phyloP scores from a whole-genome alignment of 2,888 invertebrate species.

The Nasonovia ribisnigri region DNA sequence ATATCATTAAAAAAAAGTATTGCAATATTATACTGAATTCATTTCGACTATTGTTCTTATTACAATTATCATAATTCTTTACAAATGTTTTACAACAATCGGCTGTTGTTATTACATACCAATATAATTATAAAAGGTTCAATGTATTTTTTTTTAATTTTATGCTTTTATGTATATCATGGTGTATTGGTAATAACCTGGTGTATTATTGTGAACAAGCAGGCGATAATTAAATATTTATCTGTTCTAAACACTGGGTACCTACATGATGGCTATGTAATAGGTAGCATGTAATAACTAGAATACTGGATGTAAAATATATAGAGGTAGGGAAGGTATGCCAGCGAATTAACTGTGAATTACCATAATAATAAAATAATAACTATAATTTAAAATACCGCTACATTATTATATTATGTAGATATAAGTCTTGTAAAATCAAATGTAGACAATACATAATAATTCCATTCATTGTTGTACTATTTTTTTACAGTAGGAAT shows the following conservation, averaged over 20 bases:
- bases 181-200: not conserved
- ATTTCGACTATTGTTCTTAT: not conserved
- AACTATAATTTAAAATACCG: slow-evolving; percentile 18
- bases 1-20: not conserved
- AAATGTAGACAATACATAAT: not conserved
- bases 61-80: not conserved
- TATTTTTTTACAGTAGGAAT: not conserved
- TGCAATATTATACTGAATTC: not conserved
- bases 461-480: not conserved
- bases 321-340: not conserved
- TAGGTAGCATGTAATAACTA: not conserved
- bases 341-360: not conserved
- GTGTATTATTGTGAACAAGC: not conserved
- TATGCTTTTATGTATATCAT: not conserved
- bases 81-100: not conserved
- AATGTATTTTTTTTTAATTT: not conserved
- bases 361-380: slow-evolving; percentile 20
- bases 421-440: not conserved
- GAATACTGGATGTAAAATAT: not conserved
- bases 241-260: not conserved
- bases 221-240: not conserved
- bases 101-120: not conserved
- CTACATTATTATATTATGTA: not conserved
- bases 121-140: not conserved
- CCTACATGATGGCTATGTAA: not conserved